Percentiles rank a stretch among this genome's conserved stretches.
Evolutionary conservation across 2,113 vertebrate genomes (phyloP).

Genomic region (Jaculus jaculus): DNA sequence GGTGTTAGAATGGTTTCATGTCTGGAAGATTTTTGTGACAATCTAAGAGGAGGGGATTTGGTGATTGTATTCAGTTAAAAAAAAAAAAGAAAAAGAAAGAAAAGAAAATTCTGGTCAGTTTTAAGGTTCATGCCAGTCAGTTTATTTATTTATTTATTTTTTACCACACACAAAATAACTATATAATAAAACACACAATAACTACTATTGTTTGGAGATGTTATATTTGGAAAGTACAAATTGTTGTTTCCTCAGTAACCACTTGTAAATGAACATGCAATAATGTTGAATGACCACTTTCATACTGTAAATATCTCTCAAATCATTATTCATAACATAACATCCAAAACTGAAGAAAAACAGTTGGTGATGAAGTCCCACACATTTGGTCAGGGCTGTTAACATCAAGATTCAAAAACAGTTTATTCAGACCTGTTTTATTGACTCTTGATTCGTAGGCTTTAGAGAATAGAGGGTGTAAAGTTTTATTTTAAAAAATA

Average conservation of each 20-base stretch:
- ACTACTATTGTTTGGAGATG: neutral
- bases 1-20: neutral
- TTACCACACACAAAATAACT: neutral
- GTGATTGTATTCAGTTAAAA: neutral
- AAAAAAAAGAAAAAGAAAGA: no score
- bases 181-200: neutral
- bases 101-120: neutral
- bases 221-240: neutral
- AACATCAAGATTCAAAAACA: neutral
- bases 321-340: neutral
- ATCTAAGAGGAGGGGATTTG: neutral
- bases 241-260: neutral
- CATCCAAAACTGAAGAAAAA: neutral
- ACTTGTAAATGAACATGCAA: neutral
- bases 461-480: neutral
- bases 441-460: neutral
- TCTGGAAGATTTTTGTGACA: neutral
- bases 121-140: neutral
- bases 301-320: neutral
- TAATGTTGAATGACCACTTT: neutral
- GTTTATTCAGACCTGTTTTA: neutral
- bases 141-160: neutral
- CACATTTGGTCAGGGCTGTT: neutral
- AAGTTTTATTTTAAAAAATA: neutral
- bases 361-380: neutral